Conservation (phyloP, 2,113 vertebrate genomes). For the Neogobius melanostomus region DNA sequence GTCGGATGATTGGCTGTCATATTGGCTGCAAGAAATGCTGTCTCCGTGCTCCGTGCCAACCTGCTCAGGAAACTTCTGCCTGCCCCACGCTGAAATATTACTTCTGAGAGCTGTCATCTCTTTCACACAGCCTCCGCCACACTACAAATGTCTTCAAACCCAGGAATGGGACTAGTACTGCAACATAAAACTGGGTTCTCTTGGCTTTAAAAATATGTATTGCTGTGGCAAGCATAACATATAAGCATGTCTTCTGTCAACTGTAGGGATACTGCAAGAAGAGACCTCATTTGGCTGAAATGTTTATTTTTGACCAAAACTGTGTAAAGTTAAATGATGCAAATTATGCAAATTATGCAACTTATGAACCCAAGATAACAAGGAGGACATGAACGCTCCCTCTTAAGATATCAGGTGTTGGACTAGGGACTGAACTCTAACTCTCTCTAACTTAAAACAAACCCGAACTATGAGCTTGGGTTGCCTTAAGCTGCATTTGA, state of each 20-base stretch:
- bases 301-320: neutral
- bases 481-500: no score
- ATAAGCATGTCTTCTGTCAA: neutral
- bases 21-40: conserved; percentile 17
- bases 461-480: no score
- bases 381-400: no score
- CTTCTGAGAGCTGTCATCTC: conserved; percentile 24
- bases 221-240: neutral
- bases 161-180: neutral
- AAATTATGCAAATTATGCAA: no score
- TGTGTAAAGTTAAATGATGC: neutral
- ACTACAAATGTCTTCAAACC: conserved; percentile 10
- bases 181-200: neutral
- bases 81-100: conserved; percentile 13
- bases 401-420: no score
- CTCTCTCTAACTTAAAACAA: no score
- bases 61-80: neutral
- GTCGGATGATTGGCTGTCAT: conserved; percentile 16
- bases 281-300: neutral
- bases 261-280: neutral
- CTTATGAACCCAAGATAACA: no score
- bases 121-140: neutral
- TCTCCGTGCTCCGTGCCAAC: conserved; percentile 7
- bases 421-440: no score
- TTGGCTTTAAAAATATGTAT: neutral